A percentile compares a stretch with the other conserved stretches of the same genome.
phyloP scores from a whole-genome alignment of 53 echinoderm and acorn worm genomes.

The Holothuria leucospilota region DNA sequence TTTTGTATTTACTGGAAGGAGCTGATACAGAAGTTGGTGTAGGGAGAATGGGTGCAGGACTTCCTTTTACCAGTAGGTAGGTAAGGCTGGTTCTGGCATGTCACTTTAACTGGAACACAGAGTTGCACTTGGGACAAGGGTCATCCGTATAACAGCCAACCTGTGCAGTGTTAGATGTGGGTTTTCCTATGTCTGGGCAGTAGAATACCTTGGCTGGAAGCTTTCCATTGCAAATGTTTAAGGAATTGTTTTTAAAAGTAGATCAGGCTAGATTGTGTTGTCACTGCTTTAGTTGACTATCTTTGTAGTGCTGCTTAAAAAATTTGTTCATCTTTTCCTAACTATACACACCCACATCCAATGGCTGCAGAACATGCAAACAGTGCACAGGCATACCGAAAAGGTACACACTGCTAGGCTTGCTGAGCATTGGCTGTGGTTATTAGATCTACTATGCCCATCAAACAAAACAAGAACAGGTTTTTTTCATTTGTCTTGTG shows the following conservation, averaged over 20 bases:
- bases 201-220: too few species aligned
- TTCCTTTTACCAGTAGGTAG: too few species aligned
- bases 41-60: too few species aligned
- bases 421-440: constrained; percentile 41
- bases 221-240: too few species aligned
- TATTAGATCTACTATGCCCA: constrained; percentile 51
- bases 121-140: too few species aligned
- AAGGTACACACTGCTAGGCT: constrained; percentile 54
- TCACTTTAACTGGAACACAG: too few species aligned
- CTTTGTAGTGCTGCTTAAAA: constrained; percentile 36
- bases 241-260: neutral
- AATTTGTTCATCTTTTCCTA: constrained; percentile 24
- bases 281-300: constrained; percentile 41
- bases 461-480: constrained; percentile 50
- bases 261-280: constrained; percentile 25
- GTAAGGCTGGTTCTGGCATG: too few species aligned
- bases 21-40: too few species aligned
- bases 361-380: constrained; percentile 44
- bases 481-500: neutral
- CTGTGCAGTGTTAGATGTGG: too few species aligned
- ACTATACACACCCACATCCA: constrained; percentile 34
- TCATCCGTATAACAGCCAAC: too few species aligned
- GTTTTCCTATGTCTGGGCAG: too few species aligned
- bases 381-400: constrained; percentile 45
- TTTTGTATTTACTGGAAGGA: too few species aligned